phyloP scores from a whole-genome alignment of 2,797 vertebrate species.

The Muscicapa striata region DNA sequence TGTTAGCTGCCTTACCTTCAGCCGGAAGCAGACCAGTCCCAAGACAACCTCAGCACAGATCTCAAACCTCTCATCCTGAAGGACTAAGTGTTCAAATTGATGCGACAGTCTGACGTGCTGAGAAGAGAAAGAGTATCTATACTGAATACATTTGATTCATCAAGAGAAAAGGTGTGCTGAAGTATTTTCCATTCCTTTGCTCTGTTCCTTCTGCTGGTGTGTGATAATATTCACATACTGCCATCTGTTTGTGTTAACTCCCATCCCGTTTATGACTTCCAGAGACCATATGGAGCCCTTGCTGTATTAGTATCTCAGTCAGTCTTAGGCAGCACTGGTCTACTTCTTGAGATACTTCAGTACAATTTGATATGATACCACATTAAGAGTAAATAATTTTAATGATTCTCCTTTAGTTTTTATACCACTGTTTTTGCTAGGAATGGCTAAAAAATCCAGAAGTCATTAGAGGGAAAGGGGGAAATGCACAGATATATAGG shows the following conservation, averaged over 20 bases:
- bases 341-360: not conserved
- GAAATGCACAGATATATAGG: not conserved
- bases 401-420: not conserved
- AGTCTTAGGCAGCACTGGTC: not conserved
- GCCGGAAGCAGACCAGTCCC: constrained; percentile 94
- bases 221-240: not conserved
- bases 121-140: constrained; percentile 10
- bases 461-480: not conserved
- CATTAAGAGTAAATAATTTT: not conserved
- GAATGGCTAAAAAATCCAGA: not conserved
- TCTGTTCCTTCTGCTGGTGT: not conserved
- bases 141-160: not conserved
- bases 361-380: not conserved
- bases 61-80: constrained; percentile 89
- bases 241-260: constrained; percentile 23
- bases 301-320: not conserved
- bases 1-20: constrained; percentile 84
- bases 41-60: constrained; percentile 88
- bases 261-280: not conserved
- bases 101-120: constrained; percentile 90
- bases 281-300: not conserved
- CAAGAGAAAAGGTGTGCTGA: not conserved
- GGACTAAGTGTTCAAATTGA: constrained; percentile 87
- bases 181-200: not conserved
- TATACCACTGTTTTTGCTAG: not conserved